Evolutionary conservation across 2,797 vertebrate species (phyloP), one percentile per base, ranked within the genome.

Genomic region (Allobates femoralis): DNA sequence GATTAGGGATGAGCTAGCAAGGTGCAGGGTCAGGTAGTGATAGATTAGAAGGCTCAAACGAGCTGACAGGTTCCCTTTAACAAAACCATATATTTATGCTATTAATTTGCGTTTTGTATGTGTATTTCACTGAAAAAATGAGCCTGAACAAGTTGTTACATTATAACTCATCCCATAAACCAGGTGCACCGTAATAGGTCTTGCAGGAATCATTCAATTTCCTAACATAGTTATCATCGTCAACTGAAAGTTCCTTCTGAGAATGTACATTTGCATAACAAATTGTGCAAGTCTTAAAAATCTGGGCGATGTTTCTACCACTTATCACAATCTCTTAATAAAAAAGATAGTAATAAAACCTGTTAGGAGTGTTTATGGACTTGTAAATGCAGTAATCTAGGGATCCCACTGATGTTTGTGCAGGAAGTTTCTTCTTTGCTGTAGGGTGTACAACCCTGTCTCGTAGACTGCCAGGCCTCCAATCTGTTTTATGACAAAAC

Each of bases 401-500:
- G 93, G 94, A 96, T 96, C 94, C 94, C 93, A 95, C 95, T 96
- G 96, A 97, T 97, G 95, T 94, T 96, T 96, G 95, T 95, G 95
- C 95, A 94, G 92, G 90, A 95, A 93, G 92, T 94, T 94, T 69
- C 74, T 83, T 83, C 53, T 50, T 94, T 94, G 97, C 97, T 96
- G 95, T 94, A 96, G 97, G 97, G 96, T 96, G 95, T 91, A 94
- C 95, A 94, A 93, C 93, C 93, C 93, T 91, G 67, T 87, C 91
- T 93, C 93, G 92, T 94, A 93, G 92, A 92, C 91, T 92, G 94
- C 93, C 94, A 96, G 95, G 94, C 94, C 95, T 94, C 94, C 96
- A 96, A 96, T 96, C 96, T 96, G 95, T 95, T 95, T 95, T 96
- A 96, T 97, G 96, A 97, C 96, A 95, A 96, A 95, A 95, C 95